Evolutionary conservation across 2,113 vertebrate genomes (phyloP), one percentile per base, ranked within the genome.

Genomic region (Chaenocephalus aceratus): DNA sequence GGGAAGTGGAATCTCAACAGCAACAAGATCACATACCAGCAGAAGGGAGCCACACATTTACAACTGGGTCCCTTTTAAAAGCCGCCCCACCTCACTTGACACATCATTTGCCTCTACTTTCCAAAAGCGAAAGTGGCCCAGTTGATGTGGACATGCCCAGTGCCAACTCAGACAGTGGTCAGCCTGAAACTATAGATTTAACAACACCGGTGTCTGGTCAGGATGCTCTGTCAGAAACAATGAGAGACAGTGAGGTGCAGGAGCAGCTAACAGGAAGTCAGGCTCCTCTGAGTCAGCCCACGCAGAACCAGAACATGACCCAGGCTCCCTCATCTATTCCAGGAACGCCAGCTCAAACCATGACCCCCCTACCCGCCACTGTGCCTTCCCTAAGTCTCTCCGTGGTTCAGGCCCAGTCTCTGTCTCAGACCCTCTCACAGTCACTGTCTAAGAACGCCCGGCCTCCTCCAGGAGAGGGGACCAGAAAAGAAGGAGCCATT

Each of bases 71-170:
- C 1, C 75, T 88, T n/a, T 61, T 83, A 72, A 83, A 88, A 14
- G 75, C 61, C 0, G 49, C 56, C 14, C 84, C 67, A 2, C 49
- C 88, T 76, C 87, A 67, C 13, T 75, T 84, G 57, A 64, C 56
- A 63, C 92, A 89, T 46, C 67, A 75, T 53, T 72, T 95, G 60
- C 77, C 89, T 49, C 84, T 82, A 2, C 88, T 95, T 52, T 86
- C 86, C 4, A 90, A 93, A 77, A 80, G 75, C 14, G 89, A 92
- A 68, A 79, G 88, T 16, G 96, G 93, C 34, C 92, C 95, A 0
- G 80, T 92, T 2, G 97, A 98, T 0, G 96, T 98, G 58, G 97
- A 98, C 86, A 98, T 98, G 97, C 96, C 96, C 6, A 98, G 97
- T 64, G 96, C 97, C 69, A 96, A 93, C 88, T 96, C 96, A 1